Conservation (phyloP, 2,113 vertebrate genomes). For the Fregata magnificens region DNA sequence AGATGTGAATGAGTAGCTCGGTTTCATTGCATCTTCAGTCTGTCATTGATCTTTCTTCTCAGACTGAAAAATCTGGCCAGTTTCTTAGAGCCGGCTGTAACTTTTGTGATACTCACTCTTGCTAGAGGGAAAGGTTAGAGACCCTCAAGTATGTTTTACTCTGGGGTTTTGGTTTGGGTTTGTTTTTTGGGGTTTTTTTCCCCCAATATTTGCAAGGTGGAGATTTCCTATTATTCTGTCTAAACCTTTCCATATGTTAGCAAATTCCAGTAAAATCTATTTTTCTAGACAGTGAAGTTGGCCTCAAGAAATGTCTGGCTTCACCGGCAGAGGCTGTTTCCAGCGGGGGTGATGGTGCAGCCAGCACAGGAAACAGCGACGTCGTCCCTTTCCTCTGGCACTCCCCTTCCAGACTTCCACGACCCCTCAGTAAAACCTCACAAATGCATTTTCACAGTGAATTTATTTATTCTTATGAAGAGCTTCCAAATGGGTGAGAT, state of each 20-base stretch:
- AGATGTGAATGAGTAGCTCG: not conserved
- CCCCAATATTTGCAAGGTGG: not conserved
- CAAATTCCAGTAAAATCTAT: not conserved
- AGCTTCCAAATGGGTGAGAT: not conserved
- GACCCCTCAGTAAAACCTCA: not conserved
- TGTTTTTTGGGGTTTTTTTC: not conserved
- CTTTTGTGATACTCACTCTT: not conserved
- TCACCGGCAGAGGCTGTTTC: not conserved
- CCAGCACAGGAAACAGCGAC: rapidly evolving
- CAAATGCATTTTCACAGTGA: not conserved
- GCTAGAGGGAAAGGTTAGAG: not conserved
- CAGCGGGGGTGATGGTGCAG: not conserved
- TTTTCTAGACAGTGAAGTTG: not conserved
- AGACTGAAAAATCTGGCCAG: not conserved
- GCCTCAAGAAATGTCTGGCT: not conserved
- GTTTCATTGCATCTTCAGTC: not conserved
- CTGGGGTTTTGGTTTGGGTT: not conserved
- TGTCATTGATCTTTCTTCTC: not conserved
- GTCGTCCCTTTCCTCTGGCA: not conserved
- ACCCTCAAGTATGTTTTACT: not conserved
- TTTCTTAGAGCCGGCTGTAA: not conserved
- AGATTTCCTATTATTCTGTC: not conserved
- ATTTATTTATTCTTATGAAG: not conserved
- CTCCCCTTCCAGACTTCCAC: not conserved
- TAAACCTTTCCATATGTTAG: not conserved